phyloP scores from a whole-genome alignment of 1,140 invertebrate genomes.

The Drosophila melanica region DNA sequence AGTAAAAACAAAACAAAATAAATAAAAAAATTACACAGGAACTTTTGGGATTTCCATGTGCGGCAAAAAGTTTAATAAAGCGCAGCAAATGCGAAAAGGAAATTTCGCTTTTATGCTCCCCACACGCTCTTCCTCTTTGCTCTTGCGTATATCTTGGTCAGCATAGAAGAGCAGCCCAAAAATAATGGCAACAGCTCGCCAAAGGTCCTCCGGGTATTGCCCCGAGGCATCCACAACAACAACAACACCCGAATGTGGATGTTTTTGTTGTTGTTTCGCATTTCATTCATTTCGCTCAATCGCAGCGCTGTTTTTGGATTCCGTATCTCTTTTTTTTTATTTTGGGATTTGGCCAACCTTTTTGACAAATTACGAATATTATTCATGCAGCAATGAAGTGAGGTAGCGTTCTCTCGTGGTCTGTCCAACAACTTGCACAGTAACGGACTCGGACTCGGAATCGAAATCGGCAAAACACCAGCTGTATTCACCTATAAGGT shows the following conservation, averaged over 20 bases:
- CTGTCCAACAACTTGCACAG: slow-evolving; percentile 36
- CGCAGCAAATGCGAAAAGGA: slow-evolving; percentile 79
- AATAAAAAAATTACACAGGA: slow-evolving; percentile 78
- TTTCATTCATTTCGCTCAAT: slow-evolving; percentile 62
- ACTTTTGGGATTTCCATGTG: slow-evolving; percentile 76
- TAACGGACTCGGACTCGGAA: slow-evolving; percentile 1
- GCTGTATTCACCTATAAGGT: slow-evolving; percentile 16
- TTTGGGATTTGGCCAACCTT: slow-evolving; percentile 82
- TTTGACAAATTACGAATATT: slow-evolving; percentile 83
- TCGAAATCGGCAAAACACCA: slow-evolving; percentile 9
- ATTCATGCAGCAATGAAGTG: slow-evolving; percentile 82
- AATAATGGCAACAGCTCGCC: slow-evolving; percentile 81
- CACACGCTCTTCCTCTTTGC: background rate
- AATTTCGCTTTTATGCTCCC: slow-evolving; percentile 75
- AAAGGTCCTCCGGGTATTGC: slow-evolving; percentile 71
- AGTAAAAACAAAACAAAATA: slow-evolving; percentile 45
- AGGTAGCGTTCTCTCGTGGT: slow-evolving; percentile 58
- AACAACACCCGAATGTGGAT: slow-evolving; percentile 11
- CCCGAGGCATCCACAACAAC: slow-evolving; percentile 33
- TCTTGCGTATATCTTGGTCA: slow-evolving; percentile 40
- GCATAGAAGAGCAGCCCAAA: slow-evolving; percentile 59
- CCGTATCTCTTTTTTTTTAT: slow-evolving; percentile 65
- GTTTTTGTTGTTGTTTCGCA: slow-evolving; percentile 15
- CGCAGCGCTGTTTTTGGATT: slow-evolving; percentile 68
- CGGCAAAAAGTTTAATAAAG: slow-evolving; percentile 74